phyloP scores from a whole-genome alignment of 2,888 invertebrate species.

The Muschampia plurimacula region DNA sequence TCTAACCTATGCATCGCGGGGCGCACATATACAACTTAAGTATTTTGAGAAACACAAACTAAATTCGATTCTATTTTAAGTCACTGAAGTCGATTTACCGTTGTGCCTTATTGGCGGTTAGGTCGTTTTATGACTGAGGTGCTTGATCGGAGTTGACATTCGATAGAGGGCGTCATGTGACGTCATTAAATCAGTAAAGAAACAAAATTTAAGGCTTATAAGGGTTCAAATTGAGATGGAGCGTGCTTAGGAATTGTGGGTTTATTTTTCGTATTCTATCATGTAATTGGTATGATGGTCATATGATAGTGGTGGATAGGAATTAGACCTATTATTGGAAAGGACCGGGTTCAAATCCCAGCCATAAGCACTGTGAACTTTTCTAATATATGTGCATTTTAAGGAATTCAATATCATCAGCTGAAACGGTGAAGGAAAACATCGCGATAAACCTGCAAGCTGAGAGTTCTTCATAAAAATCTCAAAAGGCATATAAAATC shows the following conservation, averaged over 20 bases:
- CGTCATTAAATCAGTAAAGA: slow-evolving; percentile 84
- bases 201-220: slow-evolving; percentile 78
- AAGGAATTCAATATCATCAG: no score
- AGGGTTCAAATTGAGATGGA: slow-evolving; percentile 61
- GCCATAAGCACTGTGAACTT: no score
- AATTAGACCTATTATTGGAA: no score
- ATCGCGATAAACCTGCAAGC: no score
- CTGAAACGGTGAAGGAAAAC: no score
- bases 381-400: no score
- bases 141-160: slow-evolving; percentile 79
- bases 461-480: no score
- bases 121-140: slow-evolving; percentile 41
- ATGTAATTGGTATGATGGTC: background rate
- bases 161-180: slow-evolving; percentile 83
- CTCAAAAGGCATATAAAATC: no score
- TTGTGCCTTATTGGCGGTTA: slow-evolving; percentile 36
- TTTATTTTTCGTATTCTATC: slow-evolving; percentile 15
- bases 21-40: slow-evolving; percentile 45
- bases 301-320: no score
- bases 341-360: no score
- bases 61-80: slow-evolving; percentile 39
- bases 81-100: slow-evolving; percentile 34
- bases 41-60: background rate
- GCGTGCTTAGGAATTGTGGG: slow-evolving; percentile 32
- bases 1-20: slow-evolving; percentile 75